Evolutionary conservation across 2,797 vertebrate genomes (phyloP).

Genomic region (Heliangelus exortis): DNA sequence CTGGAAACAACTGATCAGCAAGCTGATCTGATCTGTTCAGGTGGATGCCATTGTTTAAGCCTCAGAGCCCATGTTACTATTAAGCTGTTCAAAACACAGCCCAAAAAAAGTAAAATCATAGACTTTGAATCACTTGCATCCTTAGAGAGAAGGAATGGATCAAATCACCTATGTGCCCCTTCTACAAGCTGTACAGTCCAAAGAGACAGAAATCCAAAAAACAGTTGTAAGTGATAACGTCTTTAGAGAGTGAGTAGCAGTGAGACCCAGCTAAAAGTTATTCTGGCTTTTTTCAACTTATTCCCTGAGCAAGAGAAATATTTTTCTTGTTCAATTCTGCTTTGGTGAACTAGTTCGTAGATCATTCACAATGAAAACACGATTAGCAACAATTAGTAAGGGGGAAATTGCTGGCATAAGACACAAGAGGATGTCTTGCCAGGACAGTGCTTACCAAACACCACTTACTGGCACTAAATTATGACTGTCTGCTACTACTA

Average conservation of each 20-base stretch:
- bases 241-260: background rate
- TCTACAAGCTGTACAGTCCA: background rate
- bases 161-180: background rate
- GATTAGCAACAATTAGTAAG: constrained; percentile 27
- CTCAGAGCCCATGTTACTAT: background rate
- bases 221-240: background rate
- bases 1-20: background rate
- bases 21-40: background rate
- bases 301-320: background rate
- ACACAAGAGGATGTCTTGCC: background rate
- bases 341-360: background rate
- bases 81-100: background rate
- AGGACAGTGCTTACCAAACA: background rate
- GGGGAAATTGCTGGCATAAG: background rate
- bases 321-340: background rate
- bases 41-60: background rate
- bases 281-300: background rate
- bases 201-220: background rate
- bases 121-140: background rate
- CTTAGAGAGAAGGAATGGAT: background rate
- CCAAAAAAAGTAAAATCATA: no score
- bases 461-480: background rate
- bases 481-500: background rate
- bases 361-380: background rate
- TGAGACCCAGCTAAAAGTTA: background rate